These are phyloP conservation scores for Gyps fulvus DNA, from an alignment of 2,113 vertebrate species.

Conservation along the genomic window DNA sequence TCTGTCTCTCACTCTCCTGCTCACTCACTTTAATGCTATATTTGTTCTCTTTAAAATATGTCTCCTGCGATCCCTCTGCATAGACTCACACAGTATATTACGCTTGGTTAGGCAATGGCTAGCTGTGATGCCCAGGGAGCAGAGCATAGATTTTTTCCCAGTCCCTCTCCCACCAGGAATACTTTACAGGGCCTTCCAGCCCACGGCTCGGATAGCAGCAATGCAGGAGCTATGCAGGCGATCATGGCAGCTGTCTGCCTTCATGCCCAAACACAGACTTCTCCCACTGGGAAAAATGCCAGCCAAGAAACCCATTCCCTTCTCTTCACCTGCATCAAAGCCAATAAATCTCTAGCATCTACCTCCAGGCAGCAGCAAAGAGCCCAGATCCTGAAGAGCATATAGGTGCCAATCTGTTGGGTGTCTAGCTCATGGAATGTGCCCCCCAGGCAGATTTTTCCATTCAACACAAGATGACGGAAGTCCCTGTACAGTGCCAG, in stretches of 20 bases:
- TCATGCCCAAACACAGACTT: neutral
- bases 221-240: neutral
- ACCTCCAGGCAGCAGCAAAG: neutral
- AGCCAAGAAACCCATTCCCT: neutral
- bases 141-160: slow-evolving; percentile 24
- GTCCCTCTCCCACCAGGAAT: neutral
- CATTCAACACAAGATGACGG: neutral
- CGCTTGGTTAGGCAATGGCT: neutral
- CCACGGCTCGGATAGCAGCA: neutral
- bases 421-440: neutral
- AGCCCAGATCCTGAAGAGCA: neutral
- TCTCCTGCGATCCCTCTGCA: slow-evolving; percentile 4
- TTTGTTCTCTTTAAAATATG: slow-evolving; percentile 63
- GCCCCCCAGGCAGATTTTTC: neutral
- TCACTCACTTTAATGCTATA: slow-evolving; percentile 53
- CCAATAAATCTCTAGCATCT: neutral
- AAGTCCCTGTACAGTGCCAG: neutral
- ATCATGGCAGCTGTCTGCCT: slow-evolving; percentile 3
- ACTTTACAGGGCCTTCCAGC: slow-evolving; percentile 5
- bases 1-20: slow-evolving; percentile 41
- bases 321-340: neutral
- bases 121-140: slow-evolving; percentile 34
- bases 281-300: neutral
- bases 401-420: neutral
- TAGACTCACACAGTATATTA: slow-evolving; percentile 27